A percentile compares a stretch with the other conserved stretches of the same genome.
Conservation (phyloP, 92 coral and sea anemone genomes). For the Porites lobata region DNA sequence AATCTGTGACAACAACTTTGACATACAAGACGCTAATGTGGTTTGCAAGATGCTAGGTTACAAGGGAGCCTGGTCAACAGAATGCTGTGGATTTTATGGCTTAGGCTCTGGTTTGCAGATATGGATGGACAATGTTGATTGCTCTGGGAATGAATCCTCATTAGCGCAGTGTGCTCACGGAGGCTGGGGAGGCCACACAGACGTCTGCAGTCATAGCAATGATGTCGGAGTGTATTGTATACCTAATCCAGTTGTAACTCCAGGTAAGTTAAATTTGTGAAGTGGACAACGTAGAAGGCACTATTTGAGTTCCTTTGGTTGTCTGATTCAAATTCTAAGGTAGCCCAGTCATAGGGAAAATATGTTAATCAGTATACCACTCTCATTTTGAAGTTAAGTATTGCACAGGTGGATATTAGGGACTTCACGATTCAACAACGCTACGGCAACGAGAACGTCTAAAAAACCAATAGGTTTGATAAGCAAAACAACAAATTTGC, state of each 20-base stretch:
- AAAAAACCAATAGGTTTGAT: no score
- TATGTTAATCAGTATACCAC: no score
- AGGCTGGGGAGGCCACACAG: constrained; percentile 40
- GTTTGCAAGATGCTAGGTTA: constrained; percentile 47
- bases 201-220: constrained; percentile 15
- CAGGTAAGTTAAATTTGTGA: constrained; percentile 1
- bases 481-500: no score
- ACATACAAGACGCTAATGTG: constrained; percentile 39
- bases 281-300: no score
- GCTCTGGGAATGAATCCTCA: constrained; percentile 37
- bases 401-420: no score
- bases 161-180: constrained; percentile 37
- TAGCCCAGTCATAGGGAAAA: no score
- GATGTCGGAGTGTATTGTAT: constrained; percentile 44
- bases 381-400: no score
- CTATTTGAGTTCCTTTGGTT: no score
- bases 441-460: no score
- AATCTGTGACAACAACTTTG: constrained; percentile 49
- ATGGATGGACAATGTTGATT: constrained; percentile 38
- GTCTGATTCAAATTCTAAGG: no score
- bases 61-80: constrained; percentile 44
- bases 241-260: constrained; percentile 16
- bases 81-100: constrained; percentile 47
- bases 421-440: no score
- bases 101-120: neutral